Evolutionary conservation across 2,797 vertebrate genomes (phyloP).

Genomic region (Trichosurus vulpecula): DNA sequence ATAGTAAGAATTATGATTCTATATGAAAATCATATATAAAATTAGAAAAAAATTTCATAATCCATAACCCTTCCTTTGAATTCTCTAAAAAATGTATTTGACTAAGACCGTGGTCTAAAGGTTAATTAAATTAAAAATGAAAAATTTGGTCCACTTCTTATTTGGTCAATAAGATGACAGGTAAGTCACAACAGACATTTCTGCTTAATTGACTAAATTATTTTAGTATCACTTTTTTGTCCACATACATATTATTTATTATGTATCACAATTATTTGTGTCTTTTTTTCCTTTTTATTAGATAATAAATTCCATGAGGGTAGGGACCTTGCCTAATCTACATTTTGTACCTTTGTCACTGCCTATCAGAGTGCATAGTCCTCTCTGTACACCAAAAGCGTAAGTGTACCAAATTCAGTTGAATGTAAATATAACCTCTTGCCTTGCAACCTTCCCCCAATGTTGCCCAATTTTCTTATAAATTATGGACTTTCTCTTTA

Average conservation of each 20-base stretch:
- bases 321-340: too few relatives aligned
- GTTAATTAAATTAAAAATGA: slow-evolving; percentile 8
- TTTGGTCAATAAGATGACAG: slow-evolving; percentile 21
- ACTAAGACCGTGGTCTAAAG: slow-evolving; percentile 20
- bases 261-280: background rate
- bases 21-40: background rate
- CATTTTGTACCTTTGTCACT: too few relatives aligned
- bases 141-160: slow-evolving; percentile 22
- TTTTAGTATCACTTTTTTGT: background rate
- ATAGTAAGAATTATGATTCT: background rate
- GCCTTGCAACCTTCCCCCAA: too few relatives aligned
- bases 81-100: slow-evolving; percentile 33
- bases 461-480: background rate
- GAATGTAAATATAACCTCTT: too few relatives aligned
- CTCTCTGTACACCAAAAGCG: too few relatives aligned
- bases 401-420: too few relatives aligned
- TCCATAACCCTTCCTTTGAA: background rate
- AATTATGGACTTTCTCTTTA: background rate
- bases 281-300: background rate
- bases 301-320: background rate
- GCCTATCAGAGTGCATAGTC: too few relatives aligned
- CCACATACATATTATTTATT: background rate
- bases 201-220: background rate
- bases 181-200: background rate
- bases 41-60: background rate